Conservation (phyloP, 2,113 vertebrate species). For the Camelus dromedarius region DNA sequence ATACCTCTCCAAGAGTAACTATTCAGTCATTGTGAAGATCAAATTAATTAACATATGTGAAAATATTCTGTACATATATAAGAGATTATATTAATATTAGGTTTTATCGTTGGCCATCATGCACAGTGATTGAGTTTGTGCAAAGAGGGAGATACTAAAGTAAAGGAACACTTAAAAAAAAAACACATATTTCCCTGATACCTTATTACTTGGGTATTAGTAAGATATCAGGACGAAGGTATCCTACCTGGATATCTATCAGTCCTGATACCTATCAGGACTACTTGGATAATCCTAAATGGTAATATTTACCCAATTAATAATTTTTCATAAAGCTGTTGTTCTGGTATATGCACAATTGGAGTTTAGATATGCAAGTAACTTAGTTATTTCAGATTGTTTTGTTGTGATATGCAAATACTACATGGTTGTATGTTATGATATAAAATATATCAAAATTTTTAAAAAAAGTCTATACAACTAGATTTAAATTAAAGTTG, state of each 20-base stretch:
- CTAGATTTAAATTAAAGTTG: constrained; percentile 72
- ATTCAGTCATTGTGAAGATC: background rate
- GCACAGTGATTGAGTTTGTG: constrained; percentile 33
- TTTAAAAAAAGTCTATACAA: background rate
- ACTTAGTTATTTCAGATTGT: background rate
- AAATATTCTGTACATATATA: constrained; percentile 19
- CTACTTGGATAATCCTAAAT: constrained; percentile 27
- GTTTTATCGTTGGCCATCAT: constrained; percentile 2
- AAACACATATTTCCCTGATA: background rate
- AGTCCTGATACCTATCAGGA: no score
- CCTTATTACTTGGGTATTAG: background rate
- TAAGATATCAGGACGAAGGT: no score
- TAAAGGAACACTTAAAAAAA: background rate
- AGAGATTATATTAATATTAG: constrained; percentile 24
- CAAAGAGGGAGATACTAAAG: constrained; percentile 29
- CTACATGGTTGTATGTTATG: constrained; percentile 7
- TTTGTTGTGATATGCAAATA: constrained; percentile 37
- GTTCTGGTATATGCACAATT: constrained; percentile 52
- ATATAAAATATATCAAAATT: constrained; percentile 38
- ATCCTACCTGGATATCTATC: no score
- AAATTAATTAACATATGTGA: constrained; percentile 43
- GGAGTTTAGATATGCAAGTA: constrained; percentile 43
- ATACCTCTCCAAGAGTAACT: background rate
- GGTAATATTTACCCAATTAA: constrained; percentile 20
- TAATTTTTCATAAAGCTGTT: constrained; percentile 51